Evolutionary conservation across 1,140 invertebrate genomes (phyloP).

Genomic region (Cyphomyrmex costatus): DNA sequence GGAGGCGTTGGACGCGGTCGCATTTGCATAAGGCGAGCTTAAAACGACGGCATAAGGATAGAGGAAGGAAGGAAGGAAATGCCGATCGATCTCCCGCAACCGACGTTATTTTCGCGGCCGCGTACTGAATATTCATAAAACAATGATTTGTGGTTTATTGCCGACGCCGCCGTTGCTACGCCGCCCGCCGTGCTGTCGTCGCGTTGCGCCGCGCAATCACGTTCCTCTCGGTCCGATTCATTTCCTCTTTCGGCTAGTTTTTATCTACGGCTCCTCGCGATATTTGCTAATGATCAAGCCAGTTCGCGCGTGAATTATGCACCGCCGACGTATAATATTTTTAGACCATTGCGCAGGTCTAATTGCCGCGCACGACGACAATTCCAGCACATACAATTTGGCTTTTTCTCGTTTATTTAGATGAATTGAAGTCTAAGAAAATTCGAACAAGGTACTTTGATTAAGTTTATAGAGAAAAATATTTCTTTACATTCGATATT

Average conservation of each 20-base stretch:
- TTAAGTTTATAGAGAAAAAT: background rate
- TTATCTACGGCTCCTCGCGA: conserved; percentile 45
- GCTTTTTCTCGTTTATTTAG: background rate
- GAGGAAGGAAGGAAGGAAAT: conserved; percentile 77
- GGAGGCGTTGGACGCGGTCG: conserved; percentile 29
- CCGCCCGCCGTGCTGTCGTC: conserved; percentile 35
- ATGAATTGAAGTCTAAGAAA: background rate
- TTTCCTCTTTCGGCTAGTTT: conserved; percentile 67
- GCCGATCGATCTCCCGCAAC: conserved; percentile 75
- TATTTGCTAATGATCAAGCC: conserved; percentile 58
- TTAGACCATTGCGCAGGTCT: background rate
- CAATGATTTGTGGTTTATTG: conserved; percentile 79
- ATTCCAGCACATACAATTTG: background rate
- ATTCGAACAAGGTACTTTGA: background rate
- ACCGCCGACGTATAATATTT: background rate
- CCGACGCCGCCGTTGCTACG: conserved; percentile 40
- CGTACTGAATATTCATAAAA: conserved; percentile 79
- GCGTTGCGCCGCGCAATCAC: conserved; percentile 50
- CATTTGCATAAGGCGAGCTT: conserved; percentile 76
- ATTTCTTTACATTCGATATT: background rate
- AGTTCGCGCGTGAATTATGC: conserved; percentile 58
- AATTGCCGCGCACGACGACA: background rate
- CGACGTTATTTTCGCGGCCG: conserved; percentile 76
- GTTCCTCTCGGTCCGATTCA: conserved; percentile 68
- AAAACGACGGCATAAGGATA: conserved; percentile 76